Evolutionary conservation across 2,797 vertebrate genomes (phyloP), one percentile per base, ranked within the genome.

Genomic region (Poecilia picta): DNA sequence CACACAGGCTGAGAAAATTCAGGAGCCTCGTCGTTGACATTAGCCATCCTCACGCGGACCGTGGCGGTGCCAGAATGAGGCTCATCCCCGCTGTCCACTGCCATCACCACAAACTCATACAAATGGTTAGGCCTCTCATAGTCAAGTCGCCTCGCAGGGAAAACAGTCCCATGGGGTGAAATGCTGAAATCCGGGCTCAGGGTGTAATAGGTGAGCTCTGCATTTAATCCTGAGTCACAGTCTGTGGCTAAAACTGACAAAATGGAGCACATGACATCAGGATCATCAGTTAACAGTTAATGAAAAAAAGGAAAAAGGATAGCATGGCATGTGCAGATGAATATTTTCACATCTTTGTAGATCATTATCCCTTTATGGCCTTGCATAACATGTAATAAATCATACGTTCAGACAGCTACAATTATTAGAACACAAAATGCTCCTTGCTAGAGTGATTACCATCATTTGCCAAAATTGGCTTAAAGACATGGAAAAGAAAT

Each of bases 51-150:
- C 75, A 98, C 95, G 2, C 97, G 96, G 25, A 98, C 96, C 0
- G 97, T 97, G 47, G 97, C 94, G 0, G 97, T 98, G 28, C 97
- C 97, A 0, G 97, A 97, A 79, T 95, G 96, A 0, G 96, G 95
- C 57, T 96, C 94, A 2, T 96, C 91, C 5, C 97, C 97, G 51
- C 94, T 91, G 91, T 98, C 97, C 86, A 96, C 95, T 0, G 97
- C 97, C 96, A 98, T 95, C 85, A 98, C 91, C 82, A 97, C 94
- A 88, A 98, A 98, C 88, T 98, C 97, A 23, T 98, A 98, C 25
- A 97, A 94, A 91, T 98, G 97, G 88, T 96, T 95, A 0, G 95
- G 95, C 71, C 95, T 93, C 87, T 98, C 97, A 0, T 96, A 98
- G 93, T 98, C 97, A 88, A 98, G 84, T 20, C 66, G 88, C 39